Evolutionary conservation across 2,113 vertebrate species (phyloP), one percentile per base, ranked within the genome.

Genomic region (Anhinga rufa): DNA sequence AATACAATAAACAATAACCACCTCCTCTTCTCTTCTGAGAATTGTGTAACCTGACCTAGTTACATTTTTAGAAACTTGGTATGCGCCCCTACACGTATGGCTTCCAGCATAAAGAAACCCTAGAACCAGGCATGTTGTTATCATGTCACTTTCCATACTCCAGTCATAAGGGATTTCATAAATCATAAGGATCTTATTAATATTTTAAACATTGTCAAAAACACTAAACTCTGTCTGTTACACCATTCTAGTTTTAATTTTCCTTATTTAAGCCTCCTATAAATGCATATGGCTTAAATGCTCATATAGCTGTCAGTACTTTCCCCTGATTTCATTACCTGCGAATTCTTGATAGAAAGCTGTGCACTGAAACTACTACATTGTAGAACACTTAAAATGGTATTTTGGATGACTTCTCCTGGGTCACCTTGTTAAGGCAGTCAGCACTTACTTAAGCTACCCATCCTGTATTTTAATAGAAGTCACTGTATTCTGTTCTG

Each of bases 231-330:
- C 29, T 95, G 5, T 55, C 36, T 76, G 12, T 75, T 78, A 42
- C 0, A 0, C 64, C 76, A n/a, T 81, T 94, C 80, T 46, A 92
- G 66, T 86, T 92, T 90, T 95, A 87, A 88, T 96, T 95, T 91
- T 95, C 82, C 46, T 64, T 83, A 38, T 93, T 90, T 94, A 97
- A 86, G 71, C 62, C 44, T 88, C 61, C 65, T 71, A 81, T 28
- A 93, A 94, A 78, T 78, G 65, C 36, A 28, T 55, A 49, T 0
- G 0, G 76, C 64, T 96, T 94, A 95, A 88, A 90, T 84, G 76
- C 79, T 96, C 82, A 38, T 92, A 79, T 90, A 93, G 65, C 68
- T 96, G 93, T 96, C 85, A 94, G 83, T 95, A 60, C 49, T 78
- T 69, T 40, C 42, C 64, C 74, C 48, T 62, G 60, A 19, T 95